A percentile compares a stretch with the other conserved stretches of the same genome.
phyloP scores from a whole-genome alignment of 1,140 invertebrate genomes.

The Euwallacea fornicatus region DNA sequence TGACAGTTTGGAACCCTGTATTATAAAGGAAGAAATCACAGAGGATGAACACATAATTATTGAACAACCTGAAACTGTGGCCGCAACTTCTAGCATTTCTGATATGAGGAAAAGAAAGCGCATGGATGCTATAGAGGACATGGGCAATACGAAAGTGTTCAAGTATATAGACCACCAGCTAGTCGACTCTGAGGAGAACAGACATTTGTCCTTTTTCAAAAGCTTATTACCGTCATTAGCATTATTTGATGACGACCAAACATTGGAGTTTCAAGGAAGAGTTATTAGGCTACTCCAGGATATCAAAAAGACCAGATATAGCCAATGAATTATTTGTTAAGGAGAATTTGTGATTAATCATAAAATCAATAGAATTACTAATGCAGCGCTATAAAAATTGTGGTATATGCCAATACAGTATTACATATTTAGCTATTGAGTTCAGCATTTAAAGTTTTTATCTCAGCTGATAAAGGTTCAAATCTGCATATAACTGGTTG shows the following conservation, averaged over 20 bases:
- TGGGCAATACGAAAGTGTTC: background rate
- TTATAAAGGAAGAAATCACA: background rate
- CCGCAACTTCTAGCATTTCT: background rate
- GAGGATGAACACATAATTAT: background rate
- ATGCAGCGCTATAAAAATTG: too few species aligned
- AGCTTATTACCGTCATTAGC: constrained; percentile 1
- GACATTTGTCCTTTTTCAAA: constrained; percentile 2
- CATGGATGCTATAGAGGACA: background rate
- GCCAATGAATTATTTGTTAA: background rate
- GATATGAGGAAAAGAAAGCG: background rate
- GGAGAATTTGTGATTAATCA: too few species aligned
- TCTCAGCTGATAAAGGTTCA: too few species aligned
- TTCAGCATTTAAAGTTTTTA: too few species aligned
- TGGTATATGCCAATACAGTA: too few species aligned
- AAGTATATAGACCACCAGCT: background rate
- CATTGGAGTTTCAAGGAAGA: background rate
- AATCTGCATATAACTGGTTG: too few species aligned
- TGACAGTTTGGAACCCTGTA: background rate
- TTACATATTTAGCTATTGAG: too few species aligned
- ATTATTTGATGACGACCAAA: background rate
- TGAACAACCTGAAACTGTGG: background rate
- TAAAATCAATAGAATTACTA: too few species aligned
- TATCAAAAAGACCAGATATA: background rate
- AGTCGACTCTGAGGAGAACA: background rate
- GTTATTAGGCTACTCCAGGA: background rate